Conservation (phyloP, 2,888 invertebrate genomes). For the Notodonta ziczac region DNA sequence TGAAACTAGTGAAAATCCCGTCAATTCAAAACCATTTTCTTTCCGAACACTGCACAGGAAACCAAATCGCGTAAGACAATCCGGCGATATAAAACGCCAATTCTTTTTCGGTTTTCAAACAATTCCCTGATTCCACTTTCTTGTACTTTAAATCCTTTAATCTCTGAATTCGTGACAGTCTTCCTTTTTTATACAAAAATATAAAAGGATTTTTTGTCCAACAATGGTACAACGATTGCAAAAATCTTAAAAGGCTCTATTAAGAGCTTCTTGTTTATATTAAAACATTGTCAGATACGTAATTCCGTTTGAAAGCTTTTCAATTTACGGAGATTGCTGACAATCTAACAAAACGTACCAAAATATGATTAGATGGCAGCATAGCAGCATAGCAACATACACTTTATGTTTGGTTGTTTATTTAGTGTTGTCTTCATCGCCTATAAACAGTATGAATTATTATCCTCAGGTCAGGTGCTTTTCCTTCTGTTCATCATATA, state of each 20-base stretch:
- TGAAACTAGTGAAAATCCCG: too few relatives aligned
- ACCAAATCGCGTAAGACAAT: background rate
- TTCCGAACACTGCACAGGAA: too few relatives aligned
- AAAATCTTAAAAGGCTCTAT: background rate
- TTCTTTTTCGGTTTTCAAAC: conserved; percentile 13
- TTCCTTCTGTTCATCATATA: too few relatives aligned
- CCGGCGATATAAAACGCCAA: conserved; percentile 9
- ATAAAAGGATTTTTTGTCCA: background rate
- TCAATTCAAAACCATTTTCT: too few relatives aligned
- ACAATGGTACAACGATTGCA: background rate
- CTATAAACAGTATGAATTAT: too few relatives aligned
- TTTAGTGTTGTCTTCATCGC: too few relatives aligned
- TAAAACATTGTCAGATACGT: background rate
- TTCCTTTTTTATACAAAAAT: conserved; percentile 10
- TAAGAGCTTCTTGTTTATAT: background rate
- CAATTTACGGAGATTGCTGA: background rate
- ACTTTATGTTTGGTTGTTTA: too few relatives aligned
- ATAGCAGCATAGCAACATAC: too few relatives aligned
- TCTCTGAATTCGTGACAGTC: conserved; percentile 13
- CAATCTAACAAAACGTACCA: too few relatives aligned
- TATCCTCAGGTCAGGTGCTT: too few relatives aligned
- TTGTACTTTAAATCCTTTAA: conserved; percentile 26
- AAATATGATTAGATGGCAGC: too few relatives aligned
- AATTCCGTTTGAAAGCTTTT: background rate
- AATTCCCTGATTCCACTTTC: conserved; percentile 16